Evolutionary conservation across 2,113 vertebrate species (phyloP).

Genomic region (Clinocottus analis): DNA sequence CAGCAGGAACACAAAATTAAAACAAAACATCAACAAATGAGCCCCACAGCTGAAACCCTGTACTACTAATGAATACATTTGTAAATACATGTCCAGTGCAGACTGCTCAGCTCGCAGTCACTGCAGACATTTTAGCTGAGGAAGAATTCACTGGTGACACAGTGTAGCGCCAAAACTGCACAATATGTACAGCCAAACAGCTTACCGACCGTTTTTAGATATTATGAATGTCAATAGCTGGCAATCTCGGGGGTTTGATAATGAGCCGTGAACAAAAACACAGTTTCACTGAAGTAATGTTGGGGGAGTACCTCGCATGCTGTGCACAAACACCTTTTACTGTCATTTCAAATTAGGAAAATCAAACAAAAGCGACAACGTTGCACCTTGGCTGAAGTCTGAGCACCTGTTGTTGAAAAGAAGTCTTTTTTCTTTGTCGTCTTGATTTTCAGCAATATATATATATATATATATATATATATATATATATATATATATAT

Average conservation of each 20-base stretch:
- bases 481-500: no score
- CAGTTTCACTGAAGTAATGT: conserved; percentile 29
- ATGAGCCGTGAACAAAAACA: conserved; percentile 58
- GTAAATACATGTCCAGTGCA: conserved; percentile 31
- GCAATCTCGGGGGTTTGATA: conserved; percentile 41
- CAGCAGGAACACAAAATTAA: conserved; percentile 32
- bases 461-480: no score
- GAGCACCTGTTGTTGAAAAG: conserved; percentile 29
- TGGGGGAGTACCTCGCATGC: conserved; percentile 20
- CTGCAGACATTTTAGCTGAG: conserved; percentile 27
- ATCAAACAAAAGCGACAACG: conserved; percentile 16
- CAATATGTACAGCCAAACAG: conserved; percentile 37
- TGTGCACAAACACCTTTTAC: conserved; percentile 22
- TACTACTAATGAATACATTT: conserved; percentile 51
- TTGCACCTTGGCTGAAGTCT: conserved; percentile 11
- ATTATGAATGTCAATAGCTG: conserved; percentile 56
- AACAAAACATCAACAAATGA: conserved; percentile 57
- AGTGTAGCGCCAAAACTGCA: conserved; percentile 20
- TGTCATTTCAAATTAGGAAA: conserved; percentile 40
- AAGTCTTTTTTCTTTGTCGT: background rate
- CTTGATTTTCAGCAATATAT: conserved; percentile 15
- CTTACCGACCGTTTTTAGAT: conserved; percentile 50
- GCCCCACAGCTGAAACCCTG: conserved; percentile 42
- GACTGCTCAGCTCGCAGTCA: conserved; percentile 25
- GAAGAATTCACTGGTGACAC: conserved; percentile 37